These are phyloP conservation scores for Rhagoletis zephyria DNA, from an alignment of 1,140 invertebrate genomes.

Conservation along the genomic window DNA sequence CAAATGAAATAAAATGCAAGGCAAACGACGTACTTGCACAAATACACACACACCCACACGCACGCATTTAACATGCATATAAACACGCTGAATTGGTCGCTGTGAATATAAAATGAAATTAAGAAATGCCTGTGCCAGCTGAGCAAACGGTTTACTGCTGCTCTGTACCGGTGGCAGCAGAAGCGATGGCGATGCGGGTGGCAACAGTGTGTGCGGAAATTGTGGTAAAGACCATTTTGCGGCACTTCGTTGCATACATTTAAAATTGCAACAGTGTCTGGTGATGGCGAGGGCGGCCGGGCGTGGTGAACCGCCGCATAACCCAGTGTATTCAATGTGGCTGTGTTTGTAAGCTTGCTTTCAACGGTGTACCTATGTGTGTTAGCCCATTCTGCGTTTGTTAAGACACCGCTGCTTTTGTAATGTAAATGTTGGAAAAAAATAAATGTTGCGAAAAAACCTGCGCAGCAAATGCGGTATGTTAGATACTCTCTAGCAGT, in stretches of 20 bases:
- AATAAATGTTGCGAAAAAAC: slow-evolving; percentile 12
- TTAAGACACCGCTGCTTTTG: slow-evolving; percentile 37
- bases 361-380: not conserved
- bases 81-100: slow-evolving; percentile 21
- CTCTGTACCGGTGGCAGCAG: not conserved
- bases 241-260: not conserved
- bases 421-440: slow-evolving; percentile 42
- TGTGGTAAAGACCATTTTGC: slow-evolving; percentile 34
- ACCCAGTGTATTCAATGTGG: not conserved
- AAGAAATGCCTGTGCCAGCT: slow-evolving; percentile 41
- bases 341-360: no score
- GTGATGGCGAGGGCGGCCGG: not conserved
- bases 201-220: not conserved
- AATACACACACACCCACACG: not conserved
- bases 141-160: slow-evolving; percentile 10
- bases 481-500: not conserved
- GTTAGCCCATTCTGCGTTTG: not conserved
- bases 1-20: slow-evolving; percentile 41
- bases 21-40: not conserved
- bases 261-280: slow-evolving; percentile 13
- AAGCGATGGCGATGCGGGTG: not conserved
- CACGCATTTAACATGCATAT: slow-evolving; percentile 30
- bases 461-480: slow-evolving; percentile 7
- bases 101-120: slow-evolving; percentile 52
- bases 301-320: not conserved